These are phyloP conservation scores for Sitta carolinensis DNA, from an alignment of 2,797 vertebrate species.

Conservation along the genomic window DNA sequence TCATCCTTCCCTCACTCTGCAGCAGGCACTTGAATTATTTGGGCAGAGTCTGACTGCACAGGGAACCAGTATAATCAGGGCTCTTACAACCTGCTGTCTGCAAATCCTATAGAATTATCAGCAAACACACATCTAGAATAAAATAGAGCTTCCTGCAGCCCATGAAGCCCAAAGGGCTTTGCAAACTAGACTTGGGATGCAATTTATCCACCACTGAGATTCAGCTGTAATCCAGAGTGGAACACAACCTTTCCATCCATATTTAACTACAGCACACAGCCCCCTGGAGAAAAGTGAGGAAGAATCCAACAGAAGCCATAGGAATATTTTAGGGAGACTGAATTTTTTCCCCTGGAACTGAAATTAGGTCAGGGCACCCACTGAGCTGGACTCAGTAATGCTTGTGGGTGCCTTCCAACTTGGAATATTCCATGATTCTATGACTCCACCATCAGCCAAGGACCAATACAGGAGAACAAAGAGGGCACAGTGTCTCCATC, in stretches of 20 bases:
- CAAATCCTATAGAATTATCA: constrained; percentile 32
- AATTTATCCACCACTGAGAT: not conserved
- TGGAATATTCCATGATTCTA: not conserved
- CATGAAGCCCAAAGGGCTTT: not conserved
- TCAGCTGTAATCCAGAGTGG: not conserved
- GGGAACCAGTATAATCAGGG: not conserved
- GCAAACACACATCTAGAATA: constrained; percentile 7
- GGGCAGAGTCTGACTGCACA: not conserved
- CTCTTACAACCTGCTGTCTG: not conserved
- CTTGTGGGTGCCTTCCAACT: not conserved
- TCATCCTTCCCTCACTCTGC: not conserved
- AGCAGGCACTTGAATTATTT: not conserved
- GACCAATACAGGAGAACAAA: not conserved
- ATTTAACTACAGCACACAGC: not conserved
- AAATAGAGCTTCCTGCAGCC: not conserved
- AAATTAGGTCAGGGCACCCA: not conserved
- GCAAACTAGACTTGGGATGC: not conserved
- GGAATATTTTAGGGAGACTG: not conserved
- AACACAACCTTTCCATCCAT: not conserved
- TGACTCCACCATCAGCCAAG: not conserved
- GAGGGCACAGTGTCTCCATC: not conserved
- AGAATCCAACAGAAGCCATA: not conserved
- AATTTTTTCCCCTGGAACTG: not conserved
- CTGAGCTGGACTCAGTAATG: not conserved
- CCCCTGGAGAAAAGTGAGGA: not conserved